Conservation (phyloP, 2,797 vertebrate species). For the Falco cherrug region DNA sequence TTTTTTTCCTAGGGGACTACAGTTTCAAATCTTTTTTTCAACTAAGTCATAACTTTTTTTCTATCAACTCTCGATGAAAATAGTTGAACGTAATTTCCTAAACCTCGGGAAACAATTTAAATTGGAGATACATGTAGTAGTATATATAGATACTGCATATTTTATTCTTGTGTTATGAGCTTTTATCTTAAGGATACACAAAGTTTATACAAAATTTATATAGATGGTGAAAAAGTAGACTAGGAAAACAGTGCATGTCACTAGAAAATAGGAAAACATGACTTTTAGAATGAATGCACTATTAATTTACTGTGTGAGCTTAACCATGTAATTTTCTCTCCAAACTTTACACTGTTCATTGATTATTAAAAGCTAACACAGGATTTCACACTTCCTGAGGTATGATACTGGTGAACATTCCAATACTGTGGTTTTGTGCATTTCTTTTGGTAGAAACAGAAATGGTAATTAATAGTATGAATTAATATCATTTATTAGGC, state of each 20-base stretch:
- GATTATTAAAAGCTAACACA: neutral
- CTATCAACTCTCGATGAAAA: neutral
- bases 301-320: neutral
- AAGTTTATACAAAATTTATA: neutral
- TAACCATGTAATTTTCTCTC: neutral
- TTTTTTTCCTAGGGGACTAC: neutral
- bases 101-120: constrained; percentile 56
- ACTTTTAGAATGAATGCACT: neutral
- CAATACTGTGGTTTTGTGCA: neutral
- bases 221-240: neutral
- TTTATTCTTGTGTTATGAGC: neutral
- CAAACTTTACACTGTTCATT: neutral
- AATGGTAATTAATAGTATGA: neutral
- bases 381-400: neutral
- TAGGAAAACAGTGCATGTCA: neutral
- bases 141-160: neutral
- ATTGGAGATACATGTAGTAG: neutral
- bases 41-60: neutral
- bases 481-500: neutral
- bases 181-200: neutral
- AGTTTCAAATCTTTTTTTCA: neutral
- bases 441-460: neutral
- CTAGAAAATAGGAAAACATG: neutral
- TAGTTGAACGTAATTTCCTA: neutral
- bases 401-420: neutral